Conservation (phyloP, 2,113 vertebrate species). For the Mirounga angustirostris region DNA sequence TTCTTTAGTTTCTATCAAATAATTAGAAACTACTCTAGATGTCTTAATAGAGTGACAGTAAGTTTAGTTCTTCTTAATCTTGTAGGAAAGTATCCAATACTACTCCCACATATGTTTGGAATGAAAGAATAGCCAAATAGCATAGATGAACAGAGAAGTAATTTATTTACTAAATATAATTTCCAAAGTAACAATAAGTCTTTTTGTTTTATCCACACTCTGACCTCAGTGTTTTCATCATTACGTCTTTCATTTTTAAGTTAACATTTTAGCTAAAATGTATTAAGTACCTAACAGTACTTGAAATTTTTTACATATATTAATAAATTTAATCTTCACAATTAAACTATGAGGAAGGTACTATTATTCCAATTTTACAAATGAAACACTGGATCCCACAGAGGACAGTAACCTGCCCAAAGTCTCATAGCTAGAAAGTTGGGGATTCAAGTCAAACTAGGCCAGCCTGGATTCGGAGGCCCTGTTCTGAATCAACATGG, state of each 20-base stretch:
- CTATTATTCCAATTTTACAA: not conserved
- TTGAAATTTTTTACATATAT: not conserved
- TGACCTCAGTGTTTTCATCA: not conserved
- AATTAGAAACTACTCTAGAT: not conserved
- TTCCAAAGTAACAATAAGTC: not conserved
- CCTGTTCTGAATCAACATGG: not conserved
- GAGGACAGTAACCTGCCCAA: not conserved
- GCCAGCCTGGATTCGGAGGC: not conserved
- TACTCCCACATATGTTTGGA: not conserved
- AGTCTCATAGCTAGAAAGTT: not conserved
- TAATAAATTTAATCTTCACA: not conserved
- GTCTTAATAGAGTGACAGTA: not conserved
- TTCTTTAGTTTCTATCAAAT: not conserved
- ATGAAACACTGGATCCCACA: not conserved
- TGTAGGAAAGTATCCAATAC: not conserved
- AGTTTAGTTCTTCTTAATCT: not conserved
- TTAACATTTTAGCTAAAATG: constrained; percentile 10
- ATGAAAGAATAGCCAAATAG: not conserved
- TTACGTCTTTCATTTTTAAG: not conserved
- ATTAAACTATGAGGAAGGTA: not conserved
- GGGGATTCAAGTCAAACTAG: not conserved
- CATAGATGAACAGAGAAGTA: not conserved
- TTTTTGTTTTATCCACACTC: not conserved
- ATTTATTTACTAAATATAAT: not conserved
- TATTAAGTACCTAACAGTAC: not conserved